These are phyloP conservation scores for Noctuana brunneofusca DNA, from an alignment of 2,888 invertebrate genomes.

Conservation along the genomic window DNA sequence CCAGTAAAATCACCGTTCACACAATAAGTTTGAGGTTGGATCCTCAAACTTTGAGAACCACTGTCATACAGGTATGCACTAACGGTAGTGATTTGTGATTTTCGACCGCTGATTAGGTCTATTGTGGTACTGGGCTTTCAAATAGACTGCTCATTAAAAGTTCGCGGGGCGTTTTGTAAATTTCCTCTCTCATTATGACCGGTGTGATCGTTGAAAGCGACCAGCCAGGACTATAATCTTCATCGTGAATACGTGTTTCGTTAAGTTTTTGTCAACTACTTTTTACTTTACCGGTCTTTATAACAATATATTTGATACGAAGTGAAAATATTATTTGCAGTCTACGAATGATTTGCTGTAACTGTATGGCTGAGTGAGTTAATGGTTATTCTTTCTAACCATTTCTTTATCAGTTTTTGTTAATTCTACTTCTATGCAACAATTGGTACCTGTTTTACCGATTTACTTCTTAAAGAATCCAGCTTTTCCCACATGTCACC, in stretches of 20 bases:
- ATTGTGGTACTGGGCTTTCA: constrained; percentile 56
- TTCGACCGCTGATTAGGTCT: constrained; percentile 66
- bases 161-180: constrained; percentile 35
- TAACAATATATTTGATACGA: background rate
- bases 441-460: too few relatives aligned
- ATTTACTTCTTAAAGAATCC: too few relatives aligned
- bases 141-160: constrained; percentile 47
- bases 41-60: constrained; percentile 15
- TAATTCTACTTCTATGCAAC: too few relatives aligned
- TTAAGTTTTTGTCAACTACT: constrained; percentile 12
- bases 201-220: constrained; percentile 11
- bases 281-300: background rate
- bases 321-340: background rate
- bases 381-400: too few relatives aligned
- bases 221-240: constrained; percentile 13
- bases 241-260: constrained; percentile 5
- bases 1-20: background rate
- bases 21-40: background rate
- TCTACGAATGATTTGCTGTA: too few relatives aligned
- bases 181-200: constrained; percentile 25
- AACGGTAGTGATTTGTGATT: constrained; percentile 66
- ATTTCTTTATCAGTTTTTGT: too few relatives aligned
- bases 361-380: too few relatives aligned
- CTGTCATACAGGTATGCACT: constrained; percentile 33
- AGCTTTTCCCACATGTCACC: too few relatives aligned